Percentiles rank a stretch among this genome's conserved stretches.
Evolutionary conservation across 2,888 invertebrate genomes (phyloP).

Genomic region (Caenorhabditis plicata): DNA sequence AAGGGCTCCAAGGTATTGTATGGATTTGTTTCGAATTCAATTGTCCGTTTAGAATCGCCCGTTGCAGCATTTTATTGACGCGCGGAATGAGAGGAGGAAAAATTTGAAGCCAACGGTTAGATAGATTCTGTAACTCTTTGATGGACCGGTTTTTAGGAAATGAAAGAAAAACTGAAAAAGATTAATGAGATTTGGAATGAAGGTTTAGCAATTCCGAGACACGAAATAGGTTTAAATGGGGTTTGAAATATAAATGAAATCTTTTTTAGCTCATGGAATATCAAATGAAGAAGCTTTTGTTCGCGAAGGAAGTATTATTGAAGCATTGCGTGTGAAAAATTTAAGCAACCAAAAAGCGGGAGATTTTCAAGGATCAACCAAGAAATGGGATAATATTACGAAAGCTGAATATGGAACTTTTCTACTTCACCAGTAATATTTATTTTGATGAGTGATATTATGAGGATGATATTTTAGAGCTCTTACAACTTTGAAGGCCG

Average conservation of each 20-base stretch:
- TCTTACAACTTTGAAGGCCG: slow-evolving; percentile 11
- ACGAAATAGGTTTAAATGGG: slow-evolving; percentile 25
- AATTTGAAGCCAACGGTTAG: slow-evolving; percentile 20
- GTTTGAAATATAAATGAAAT: neutral
- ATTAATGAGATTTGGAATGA: slow-evolving; percentile 39
- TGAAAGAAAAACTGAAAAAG: slow-evolving; percentile 19
- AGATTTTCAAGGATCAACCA: slow-evolving; percentile 45
- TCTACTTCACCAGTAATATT: no score
- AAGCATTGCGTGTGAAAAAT: slow-evolving; percentile 73
- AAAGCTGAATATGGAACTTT: slow-evolving; percentile 50
- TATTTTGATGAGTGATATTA: no score
- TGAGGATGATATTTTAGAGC: slow-evolving; percentile 8
- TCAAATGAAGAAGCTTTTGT: slow-evolving; percentile 84
- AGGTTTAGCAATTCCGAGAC: slow-evolving; percentile 35
- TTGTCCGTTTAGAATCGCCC: slow-evolving; percentile 74
- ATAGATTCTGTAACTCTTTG: neutral
- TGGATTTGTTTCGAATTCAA: neutral
- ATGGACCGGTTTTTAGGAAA: slow-evolving; percentile 13
- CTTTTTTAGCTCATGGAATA: slow-evolving; percentile 43
- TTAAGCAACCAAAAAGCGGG: slow-evolving; percentile 53
- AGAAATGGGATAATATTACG: slow-evolving; percentile 38
- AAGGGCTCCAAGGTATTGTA: slow-evolving; percentile 76
- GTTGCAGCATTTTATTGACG: slow-evolving; percentile 86
- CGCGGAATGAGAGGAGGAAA: slow-evolving; percentile 70
- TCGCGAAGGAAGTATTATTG: slow-evolving; percentile 90